phyloP scores from a whole-genome alignment of 1,140 invertebrate genomes.

The Nylanderia fulva region DNA sequence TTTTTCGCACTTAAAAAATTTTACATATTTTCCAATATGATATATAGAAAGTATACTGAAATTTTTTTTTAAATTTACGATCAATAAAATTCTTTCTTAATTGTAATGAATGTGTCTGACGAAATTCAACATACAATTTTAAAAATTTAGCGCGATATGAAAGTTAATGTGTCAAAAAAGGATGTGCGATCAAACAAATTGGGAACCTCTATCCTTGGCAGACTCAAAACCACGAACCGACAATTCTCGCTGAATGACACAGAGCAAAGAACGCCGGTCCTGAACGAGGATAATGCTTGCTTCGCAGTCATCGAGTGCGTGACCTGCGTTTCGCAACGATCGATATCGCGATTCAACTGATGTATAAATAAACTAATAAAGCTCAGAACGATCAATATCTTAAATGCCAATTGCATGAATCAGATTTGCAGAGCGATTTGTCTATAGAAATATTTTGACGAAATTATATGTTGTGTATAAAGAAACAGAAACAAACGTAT shows the following conservation, averaged over 20 bases:
- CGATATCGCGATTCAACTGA: constrained; percentile 20
- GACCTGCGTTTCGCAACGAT: constrained; percentile 39
- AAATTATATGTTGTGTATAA: neutral
- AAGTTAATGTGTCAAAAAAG: neutral
- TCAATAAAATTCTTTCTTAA: neutral
- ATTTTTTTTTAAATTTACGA: no score
- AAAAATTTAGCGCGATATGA: neutral
- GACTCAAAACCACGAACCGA: constrained; percentile 49
- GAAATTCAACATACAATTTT: neutral
- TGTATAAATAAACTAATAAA: constrained; percentile 10
- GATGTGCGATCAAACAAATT: neutral
- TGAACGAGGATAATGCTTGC: constrained; percentile 50
- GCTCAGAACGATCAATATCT: no score
- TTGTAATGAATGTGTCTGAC: neutral
- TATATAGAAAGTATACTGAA: neutral
- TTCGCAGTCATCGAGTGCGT: constrained; percentile 52
- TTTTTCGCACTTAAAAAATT: neutral
- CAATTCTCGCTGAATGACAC: constrained; percentile 32
- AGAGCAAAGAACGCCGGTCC: constrained; percentile 34
- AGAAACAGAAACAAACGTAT: neutral
- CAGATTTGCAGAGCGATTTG: neutral
- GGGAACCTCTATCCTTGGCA: constrained; percentile 53
- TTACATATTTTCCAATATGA: neutral
- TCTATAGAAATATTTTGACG: neutral
- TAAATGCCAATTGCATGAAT: neutral